Conservation (phyloP, 2,888 invertebrate genomes). For the Coleophora deauratella region DNA sequence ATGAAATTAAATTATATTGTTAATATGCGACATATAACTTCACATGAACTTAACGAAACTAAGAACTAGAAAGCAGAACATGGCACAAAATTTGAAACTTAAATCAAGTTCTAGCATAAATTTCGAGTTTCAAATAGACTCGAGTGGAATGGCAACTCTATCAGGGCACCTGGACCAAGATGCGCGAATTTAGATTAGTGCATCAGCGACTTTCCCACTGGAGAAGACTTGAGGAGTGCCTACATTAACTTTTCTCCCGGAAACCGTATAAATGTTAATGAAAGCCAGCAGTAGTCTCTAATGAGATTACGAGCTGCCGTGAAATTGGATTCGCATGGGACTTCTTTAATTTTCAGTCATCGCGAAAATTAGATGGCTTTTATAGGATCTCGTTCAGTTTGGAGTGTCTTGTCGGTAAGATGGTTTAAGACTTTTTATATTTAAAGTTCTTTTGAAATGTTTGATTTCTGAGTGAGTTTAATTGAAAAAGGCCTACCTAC, state of each 20-base stretch:
- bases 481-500: too few relatives aligned
- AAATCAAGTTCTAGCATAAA: slow-evolving; percentile 41
- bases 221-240: slow-evolving; percentile 20
- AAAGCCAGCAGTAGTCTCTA: slow-evolving; percentile 64
- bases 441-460: too few relatives aligned
- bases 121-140: slow-evolving; percentile 38
- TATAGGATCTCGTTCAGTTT: slow-evolving; percentile 19
- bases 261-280: slow-evolving; percentile 71
- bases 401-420: slow-evolving; percentile 20
- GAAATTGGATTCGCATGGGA: slow-evolving; percentile 65
- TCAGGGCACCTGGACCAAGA: slow-evolving; percentile 48
- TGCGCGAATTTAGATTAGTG: slow-evolving; percentile 58
- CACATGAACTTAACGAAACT: neutral
- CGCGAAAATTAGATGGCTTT: slow-evolving; percentile 57
- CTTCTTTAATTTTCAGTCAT: slow-evolving; percentile 69
- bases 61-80: neutral
- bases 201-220: slow-evolving; percentile 28
- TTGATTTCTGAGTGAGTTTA: too few relatives aligned
- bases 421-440: too few relatives aligned
- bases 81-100: slow-evolving; percentile 1
- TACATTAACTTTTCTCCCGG: slow-evolving; percentile 46
- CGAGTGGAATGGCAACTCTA: slow-evolving; percentile 38
- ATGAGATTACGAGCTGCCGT: slow-evolving; percentile 65
- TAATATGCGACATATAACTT: neutral
- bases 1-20: too few relatives aligned